Evolutionary conservation across 1,140 invertebrate genomes (phyloP).

Genomic region (Drosophila lacteicornis): DNA sequence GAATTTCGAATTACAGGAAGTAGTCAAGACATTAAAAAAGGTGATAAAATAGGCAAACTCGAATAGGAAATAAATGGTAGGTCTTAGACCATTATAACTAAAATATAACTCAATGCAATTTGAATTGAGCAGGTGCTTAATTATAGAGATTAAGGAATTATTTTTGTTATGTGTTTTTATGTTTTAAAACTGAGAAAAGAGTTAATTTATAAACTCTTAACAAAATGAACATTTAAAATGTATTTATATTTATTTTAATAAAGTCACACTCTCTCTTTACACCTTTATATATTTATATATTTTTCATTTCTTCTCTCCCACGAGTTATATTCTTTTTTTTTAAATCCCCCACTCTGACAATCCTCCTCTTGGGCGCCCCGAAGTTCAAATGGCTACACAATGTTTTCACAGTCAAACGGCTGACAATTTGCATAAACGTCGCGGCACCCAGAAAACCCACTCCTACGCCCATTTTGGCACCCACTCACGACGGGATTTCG

Average conservation of each 20-base stretch:
- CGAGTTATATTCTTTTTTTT: constrained; percentile 1
- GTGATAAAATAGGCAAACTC: neutral
- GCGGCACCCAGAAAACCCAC: constrained; percentile 32
- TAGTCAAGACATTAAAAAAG: neutral
- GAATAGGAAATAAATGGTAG: neutral
- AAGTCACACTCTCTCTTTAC: too few relatives aligned
- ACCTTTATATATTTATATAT: neutral
- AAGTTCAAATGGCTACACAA: constrained; percentile 69
- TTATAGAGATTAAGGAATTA: too few relatives aligned
- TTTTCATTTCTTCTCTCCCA: too few relatives aligned
- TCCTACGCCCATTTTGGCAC: neutral
- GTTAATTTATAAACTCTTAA: too few relatives aligned
- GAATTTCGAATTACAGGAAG: constrained; percentile 26
- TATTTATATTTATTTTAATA: too few relatives aligned
- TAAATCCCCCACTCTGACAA: constrained; percentile 3
- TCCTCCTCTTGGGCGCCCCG: constrained; percentile 7
- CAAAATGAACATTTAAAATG: too few relatives aligned
- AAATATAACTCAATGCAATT: too few relatives aligned
- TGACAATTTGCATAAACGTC: constrained; percentile 73
- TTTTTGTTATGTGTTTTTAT: too few relatives aligned
- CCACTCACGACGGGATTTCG: constrained; percentile 14
- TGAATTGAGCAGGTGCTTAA: too few relatives aligned
- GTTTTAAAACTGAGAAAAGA: too few relatives aligned
- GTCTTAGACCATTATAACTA: neutral
- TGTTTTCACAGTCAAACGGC: constrained; percentile 68